phyloP scores from a whole-genome alignment of 2,888 invertebrate genomes.

The Pammene fasciana region DNA sequence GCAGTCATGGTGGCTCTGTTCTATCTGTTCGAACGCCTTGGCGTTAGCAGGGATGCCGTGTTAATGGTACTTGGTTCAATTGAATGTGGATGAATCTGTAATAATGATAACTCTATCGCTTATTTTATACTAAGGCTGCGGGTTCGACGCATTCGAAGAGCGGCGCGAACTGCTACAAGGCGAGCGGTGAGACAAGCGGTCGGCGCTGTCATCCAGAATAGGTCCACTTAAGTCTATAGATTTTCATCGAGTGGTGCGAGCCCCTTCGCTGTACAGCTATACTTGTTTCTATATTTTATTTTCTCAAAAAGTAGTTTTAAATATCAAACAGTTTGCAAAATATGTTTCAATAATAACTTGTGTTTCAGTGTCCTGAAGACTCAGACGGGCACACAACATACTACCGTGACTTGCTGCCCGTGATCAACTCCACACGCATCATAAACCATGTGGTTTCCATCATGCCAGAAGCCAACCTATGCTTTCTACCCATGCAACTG shows the following conservation, averaged over 20 bases:
- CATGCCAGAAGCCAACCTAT: conserved; percentile 54
- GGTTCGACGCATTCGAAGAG: too few species aligned
- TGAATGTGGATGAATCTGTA: neutral
- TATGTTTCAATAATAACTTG: neutral
- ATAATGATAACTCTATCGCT: neutral
- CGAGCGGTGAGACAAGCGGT: too few species aligned
- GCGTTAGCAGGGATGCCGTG: conserved; percentile 66
- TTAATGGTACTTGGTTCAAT: conserved; percentile 52
- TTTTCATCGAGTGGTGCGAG: too few species aligned
- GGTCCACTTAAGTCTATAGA: too few species aligned
- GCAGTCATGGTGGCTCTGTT: conserved; percentile 66
- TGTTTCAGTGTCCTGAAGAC: conserved; percentile 28
- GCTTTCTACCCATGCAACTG: conserved; percentile 59
- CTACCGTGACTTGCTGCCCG: conserved; percentile 71
- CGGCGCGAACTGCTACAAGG: too few species aligned
- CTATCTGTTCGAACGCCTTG: conserved; percentile 64
- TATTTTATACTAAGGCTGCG: too few species aligned
- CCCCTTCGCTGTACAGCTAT: too few species aligned
- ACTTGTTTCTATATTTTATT: too few species aligned
- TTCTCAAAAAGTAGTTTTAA: too few species aligned
- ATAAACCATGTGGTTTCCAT: conserved; percentile 61
- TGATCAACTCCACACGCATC: conserved; percentile 69
- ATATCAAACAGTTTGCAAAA: too few species aligned
- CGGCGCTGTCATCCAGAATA: too few species aligned
- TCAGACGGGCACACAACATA: conserved; percentile 65